These are phyloP conservation scores for Drosophila meridionalis DNA, from an alignment of 2,888 invertebrate genomes.

Conservation along the genomic window DNA sequence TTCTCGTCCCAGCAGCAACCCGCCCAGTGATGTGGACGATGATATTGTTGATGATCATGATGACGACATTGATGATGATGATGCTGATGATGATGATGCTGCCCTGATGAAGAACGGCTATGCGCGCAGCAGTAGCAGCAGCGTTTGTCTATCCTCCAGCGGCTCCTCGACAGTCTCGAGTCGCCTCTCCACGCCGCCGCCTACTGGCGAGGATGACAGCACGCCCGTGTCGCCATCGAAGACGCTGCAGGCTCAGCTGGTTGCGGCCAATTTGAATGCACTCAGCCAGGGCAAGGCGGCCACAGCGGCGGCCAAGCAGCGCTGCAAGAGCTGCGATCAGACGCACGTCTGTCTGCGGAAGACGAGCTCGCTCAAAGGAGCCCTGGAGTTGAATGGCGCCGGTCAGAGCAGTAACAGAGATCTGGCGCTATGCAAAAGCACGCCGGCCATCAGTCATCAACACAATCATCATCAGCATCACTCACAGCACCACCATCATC, in stretches of 20 bases:
- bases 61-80: slow-evolving; percentile 21
- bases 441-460: slow-evolving; percentile 72
- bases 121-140: slow-evolving; percentile 29
- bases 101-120: slow-evolving; percentile 61
- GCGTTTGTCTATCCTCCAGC: slow-evolving; percentile 51
- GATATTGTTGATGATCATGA: slow-evolving; percentile 42
- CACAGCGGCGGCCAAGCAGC: slow-evolving; percentile 29
- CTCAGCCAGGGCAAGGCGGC: slow-evolving; percentile 56
- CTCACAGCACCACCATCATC: slow-evolving; percentile 44
- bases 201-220: slow-evolving; percentile 83
- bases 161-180: slow-evolving; percentile 75
- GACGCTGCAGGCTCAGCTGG: slow-evolving; percentile 69
- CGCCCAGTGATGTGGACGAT: slow-evolving; percentile 60
- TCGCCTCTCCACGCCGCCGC: slow-evolving; percentile 82
- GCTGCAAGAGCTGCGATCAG: slow-evolving; percentile 78
- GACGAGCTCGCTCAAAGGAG: slow-evolving; percentile 79
- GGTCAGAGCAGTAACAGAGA: slow-evolving; percentile 44
- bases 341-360: slow-evolving; percentile 71
- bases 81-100: slow-evolving; percentile 32
- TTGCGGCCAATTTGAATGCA: slow-evolving; percentile 76
- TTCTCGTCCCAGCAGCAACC: slow-evolving; percentile 75
- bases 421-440: slow-evolving; percentile 78
- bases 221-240: slow-evolving; percentile 79
- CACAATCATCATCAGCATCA: slow-evolving; percentile 38
- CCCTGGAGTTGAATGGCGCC: slow-evolving; percentile 69